Conservation (phyloP, 2,888 invertebrate genomes). For the Cephonodes hylas region DNA sequence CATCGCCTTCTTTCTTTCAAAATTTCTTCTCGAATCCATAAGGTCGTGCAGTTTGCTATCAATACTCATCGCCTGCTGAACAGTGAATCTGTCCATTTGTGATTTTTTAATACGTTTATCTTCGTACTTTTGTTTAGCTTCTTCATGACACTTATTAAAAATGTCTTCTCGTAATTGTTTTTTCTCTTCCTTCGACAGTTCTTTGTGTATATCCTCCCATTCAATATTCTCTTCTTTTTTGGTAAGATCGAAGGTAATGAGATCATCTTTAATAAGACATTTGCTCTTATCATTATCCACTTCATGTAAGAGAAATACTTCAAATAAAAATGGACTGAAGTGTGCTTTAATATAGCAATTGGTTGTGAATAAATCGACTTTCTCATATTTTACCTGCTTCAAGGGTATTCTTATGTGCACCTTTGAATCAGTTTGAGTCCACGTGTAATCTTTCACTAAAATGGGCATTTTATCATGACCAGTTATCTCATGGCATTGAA, state of each 20-base stretch:
- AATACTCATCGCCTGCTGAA: slow-evolving; percentile 74
- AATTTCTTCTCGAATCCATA: slow-evolving; percentile 83
- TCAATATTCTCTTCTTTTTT: slow-evolving; percentile 77
- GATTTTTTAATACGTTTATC: slow-evolving; percentile 74
- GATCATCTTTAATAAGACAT: slow-evolving; percentile 83
- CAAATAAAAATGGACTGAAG: slow-evolving; percentile 87
- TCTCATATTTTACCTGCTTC: slow-evolving; percentile 81
- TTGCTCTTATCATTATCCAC: slow-evolving; percentile 83
- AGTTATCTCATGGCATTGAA: not conserved
- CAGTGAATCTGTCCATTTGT: slow-evolving; percentile 78
- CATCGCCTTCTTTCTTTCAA: slow-evolving; percentile 83
- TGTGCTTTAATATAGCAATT: slow-evolving; percentile 87
- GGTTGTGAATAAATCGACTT: slow-evolving; percentile 86
- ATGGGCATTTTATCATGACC: slow-evolving; percentile 83
- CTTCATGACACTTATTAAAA: slow-evolving; percentile 78
- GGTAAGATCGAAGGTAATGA: slow-evolving; percentile 84
- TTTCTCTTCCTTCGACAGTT: slow-evolving; percentile 80
- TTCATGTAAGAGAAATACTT: slow-evolving; percentile 84
- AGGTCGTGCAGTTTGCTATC: slow-evolving; percentile 75
- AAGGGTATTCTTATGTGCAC: slow-evolving; percentile 85
- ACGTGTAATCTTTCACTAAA: slow-evolving; percentile 86
- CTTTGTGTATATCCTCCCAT: slow-evolving; percentile 82
- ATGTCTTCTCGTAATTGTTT: slow-evolving; percentile 79
- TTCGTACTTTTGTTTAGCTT: slow-evolving; percentile 78
- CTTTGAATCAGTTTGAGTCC: slow-evolving; percentile 85